Conservation (phyloP, 1,140 invertebrate species). For the Propsilocerus akamusi region DNA sequence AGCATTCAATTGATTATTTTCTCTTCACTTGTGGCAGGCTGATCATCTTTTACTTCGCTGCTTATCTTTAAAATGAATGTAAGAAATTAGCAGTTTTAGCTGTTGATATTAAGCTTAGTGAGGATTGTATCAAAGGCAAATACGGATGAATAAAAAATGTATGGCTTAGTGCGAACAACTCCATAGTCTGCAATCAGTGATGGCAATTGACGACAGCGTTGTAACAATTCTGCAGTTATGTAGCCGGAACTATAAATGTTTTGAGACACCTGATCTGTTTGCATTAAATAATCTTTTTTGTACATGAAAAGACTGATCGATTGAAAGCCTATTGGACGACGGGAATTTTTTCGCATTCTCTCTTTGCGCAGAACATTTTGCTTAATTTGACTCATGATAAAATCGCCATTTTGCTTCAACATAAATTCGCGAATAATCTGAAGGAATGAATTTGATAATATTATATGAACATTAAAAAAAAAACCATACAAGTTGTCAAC, state of each 20-base stretch:
- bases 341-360: slow-evolving; percentile 20
- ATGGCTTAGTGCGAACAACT: slow-evolving; percentile 14
- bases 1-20: too few species aligned
- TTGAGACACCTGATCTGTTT: neutral
- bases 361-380: slow-evolving; percentile 22
- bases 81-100: too few species aligned
- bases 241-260: neutral
- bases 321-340: neutral
- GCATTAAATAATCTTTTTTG: neutral
- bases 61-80: too few species aligned
- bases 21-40: too few species aligned
- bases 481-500: neutral
- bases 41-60: too few species aligned
- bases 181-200: slow-evolving; percentile 20
- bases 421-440: slow-evolving; percentile 21
- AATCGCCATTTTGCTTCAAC: slow-evolving; percentile 19
- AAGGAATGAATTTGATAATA: neutral
- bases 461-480: neutral
- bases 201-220: slow-evolving; percentile 8
- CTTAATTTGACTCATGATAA: slow-evolving; percentile 21
- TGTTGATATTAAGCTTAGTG: neutral
- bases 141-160: slow-evolving; percentile 21
- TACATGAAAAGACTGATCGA: neutral
- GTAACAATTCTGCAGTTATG: neutral
- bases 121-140: slow-evolving; percentile 22